A percentile compares a stretch with the other conserved stretches of the same genome.
Conservation (phyloP, 2,888 invertebrate genomes). For the Pogonocherus hispidulus region DNA sequence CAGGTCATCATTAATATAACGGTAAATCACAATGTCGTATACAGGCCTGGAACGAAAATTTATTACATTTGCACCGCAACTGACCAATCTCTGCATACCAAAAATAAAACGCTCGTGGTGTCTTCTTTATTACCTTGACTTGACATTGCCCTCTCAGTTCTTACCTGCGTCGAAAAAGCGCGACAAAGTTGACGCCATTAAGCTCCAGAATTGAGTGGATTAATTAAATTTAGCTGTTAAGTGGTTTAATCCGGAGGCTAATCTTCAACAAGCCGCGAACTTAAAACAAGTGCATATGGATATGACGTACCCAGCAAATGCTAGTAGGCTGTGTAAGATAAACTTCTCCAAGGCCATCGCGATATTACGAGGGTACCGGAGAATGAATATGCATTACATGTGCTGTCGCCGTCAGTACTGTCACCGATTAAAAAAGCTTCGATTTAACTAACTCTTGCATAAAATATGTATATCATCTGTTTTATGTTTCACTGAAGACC, state of each 20-base stretch:
- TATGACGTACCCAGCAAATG: slow-evolving; percentile 13
- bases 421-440: no score
- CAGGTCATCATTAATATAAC: no score
- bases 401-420: background rate
- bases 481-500: no score
- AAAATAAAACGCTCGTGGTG: no score
- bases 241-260: slow-evolving; percentile 9
- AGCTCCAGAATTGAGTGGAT: background rate
- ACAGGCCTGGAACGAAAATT: no score
- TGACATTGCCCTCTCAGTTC: background rate
- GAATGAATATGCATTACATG: slow-evolving; percentile 1
- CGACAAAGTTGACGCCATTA: background rate
- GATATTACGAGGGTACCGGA: background rate
- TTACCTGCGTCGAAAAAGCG: background rate
- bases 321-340: slow-evolving; percentile 17
- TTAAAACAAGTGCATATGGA: slow-evolving; percentile 12
- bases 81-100: no score
- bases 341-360: slow-evolving; percentile 7
- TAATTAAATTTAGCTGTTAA: slow-evolving; percentile 23
- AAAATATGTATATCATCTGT: no score
- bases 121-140: no score
- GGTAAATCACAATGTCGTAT: no score
- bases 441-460: no score
- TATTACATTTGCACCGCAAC: no score
- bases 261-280: background rate